Evolutionary conservation across 1,140 invertebrate genomes (phyloP), one percentile per base, ranked within the genome.

Genomic region (Drosophila mayri): DNA sequence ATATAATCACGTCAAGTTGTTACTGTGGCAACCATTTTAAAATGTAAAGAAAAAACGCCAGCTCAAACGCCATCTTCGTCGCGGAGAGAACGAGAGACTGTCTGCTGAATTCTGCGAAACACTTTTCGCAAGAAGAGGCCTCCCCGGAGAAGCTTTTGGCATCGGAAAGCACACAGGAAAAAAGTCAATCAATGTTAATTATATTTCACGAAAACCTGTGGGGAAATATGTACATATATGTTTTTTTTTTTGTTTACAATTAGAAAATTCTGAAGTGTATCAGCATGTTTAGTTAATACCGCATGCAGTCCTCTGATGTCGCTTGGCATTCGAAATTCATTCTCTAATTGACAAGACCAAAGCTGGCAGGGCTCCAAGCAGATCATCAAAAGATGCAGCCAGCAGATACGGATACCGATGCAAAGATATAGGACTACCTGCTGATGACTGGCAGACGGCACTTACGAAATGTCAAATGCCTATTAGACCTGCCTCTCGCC

Each of bases 311-410:
- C 77, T 87, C 54, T 81, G 74, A 90, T 81, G 85, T 90, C 62
- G 52, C 43, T 37, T 63, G 75, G 22, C 70, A 74, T 65, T 63
- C 80, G 66, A 18, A 55, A 84, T 76, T 61, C 65, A 43, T 52
- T 72, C 60, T 54, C 79, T 90, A 90, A 90, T 90, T 90, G 85
- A 90, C 85, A 90, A 90, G 81, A 90, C 81, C 78, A 73, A 90
- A 90, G 57, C 85, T 90, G 85, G 85, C 85, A 66, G 49, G 30
- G 63, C 70, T 90, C 85, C 85, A 90, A 90, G 57, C 72, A 83
- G 84, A 87, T 90, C 84, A 90, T 90, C 85, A 90, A 90, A 72
- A 88, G 84, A 66, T 75, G 63, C 76, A 59, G 52, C 62, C 55
- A 66, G 50, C 68, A 71, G 72, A 84, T 80, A 41, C 52, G 75